phyloP scores from a whole-genome alignment of 2,113 vertebrate species.

The Pachycephala philippinensis region DNA sequence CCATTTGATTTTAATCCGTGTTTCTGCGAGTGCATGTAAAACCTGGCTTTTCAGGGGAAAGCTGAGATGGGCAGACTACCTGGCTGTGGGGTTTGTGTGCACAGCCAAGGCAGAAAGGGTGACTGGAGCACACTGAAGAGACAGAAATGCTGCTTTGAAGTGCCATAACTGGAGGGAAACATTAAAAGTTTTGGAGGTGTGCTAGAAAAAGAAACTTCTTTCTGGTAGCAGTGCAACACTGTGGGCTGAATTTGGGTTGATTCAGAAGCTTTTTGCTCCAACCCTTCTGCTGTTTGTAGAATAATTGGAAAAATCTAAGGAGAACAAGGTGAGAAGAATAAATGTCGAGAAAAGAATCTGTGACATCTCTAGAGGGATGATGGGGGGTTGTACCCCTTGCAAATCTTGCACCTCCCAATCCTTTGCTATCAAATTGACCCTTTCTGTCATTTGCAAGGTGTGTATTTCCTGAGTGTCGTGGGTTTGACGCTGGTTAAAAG shows the following conservation, averaged over 20 bases:
- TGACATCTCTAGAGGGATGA: background rate
- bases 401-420: background rate
- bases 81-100: background rate
- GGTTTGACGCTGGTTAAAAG: background rate
- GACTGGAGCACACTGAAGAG: background rate
- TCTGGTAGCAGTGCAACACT: background rate
- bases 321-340: background rate
- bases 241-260: background rate
- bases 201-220: background rate
- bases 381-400: background rate
- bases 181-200: background rate
- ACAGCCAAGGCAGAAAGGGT: background rate
- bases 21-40: background rate
- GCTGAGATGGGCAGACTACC: background rate
- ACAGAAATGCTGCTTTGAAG: background rate
- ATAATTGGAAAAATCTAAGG: background rate
- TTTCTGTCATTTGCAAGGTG: background rate
- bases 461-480: background rate
- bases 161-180: too few relatives aligned
- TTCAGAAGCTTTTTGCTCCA: background rate
- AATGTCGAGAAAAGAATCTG: background rate
- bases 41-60: background rate
- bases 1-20: slow-evolving; percentile 54
- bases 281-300: background rate
- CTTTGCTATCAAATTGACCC: background rate